phyloP scores from a whole-genome alignment of 2,113 vertebrate genomes.

The Riparia riparia region DNA sequence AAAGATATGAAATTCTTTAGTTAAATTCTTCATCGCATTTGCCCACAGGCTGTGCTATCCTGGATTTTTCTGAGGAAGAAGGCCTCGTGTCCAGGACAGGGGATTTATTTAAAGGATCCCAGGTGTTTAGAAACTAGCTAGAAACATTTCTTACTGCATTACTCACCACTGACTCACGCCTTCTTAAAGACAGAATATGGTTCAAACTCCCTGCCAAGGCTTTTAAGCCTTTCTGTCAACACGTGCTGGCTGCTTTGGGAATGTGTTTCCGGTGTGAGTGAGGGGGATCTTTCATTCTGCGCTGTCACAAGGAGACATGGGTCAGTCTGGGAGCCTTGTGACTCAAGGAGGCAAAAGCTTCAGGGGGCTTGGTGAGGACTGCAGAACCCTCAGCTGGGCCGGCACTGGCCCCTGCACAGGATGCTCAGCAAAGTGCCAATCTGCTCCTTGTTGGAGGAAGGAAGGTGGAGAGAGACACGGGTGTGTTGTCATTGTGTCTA shows the following conservation, averaged over 20 bases:
- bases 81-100: neutral
- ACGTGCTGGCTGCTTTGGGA: fast-evolving
- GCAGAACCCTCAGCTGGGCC: neutral
- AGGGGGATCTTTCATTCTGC: neutral
- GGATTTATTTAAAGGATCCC: neutral
- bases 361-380: neutral
- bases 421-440: neutral
- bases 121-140: neutral
- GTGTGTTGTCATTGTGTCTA: neutral
- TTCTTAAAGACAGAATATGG: neutral
- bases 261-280: fast-evolving
- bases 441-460: neutral
- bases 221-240: neutral
- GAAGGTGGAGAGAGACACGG: neutral
- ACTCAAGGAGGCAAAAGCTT: neutral
- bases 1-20: neutral
- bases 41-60: neutral
- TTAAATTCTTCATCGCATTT: neutral
- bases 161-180: neutral
- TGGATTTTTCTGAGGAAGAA: neutral
- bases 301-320: neutral
- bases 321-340: neutral
- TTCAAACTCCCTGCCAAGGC: neutral
- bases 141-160: neutral
- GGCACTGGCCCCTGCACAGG: neutral